Evolutionary conservation across 2,888 invertebrate genomes (phyloP).

Genomic region (Ctenicera cuprea): DNA sequence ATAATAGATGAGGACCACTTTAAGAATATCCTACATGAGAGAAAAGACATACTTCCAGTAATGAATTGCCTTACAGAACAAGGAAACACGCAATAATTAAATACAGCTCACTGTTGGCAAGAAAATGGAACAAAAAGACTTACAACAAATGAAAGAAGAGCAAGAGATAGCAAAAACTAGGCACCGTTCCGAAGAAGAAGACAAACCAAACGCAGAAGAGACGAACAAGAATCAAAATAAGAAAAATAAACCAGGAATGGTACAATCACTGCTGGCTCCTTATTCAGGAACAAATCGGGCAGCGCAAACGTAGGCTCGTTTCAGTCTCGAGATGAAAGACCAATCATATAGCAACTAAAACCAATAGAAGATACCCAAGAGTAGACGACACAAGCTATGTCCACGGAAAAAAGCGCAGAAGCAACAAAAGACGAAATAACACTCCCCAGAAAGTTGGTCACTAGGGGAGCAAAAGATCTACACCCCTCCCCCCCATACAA

Average conservation of each 20-base stretch:
- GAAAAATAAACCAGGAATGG: background rate
- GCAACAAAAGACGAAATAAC: conserved; percentile 15
- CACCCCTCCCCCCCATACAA: conserved; percentile 10
- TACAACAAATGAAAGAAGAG: background rate
- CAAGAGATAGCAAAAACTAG: background rate
- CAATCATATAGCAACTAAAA: conserved; percentile 3
- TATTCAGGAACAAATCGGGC: background rate
- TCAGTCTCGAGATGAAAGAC: background rate
- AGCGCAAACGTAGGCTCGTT: background rate
- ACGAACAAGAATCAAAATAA: background rate
- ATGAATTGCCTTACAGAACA: background rate
- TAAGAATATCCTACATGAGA: background rate
- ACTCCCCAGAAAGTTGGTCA: conserved; percentile 21
- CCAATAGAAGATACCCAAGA: background rate
- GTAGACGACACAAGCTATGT: background rate
- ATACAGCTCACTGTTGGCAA: background rate
- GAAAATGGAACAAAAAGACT: background rate
- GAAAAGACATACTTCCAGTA: conserved; percentile 2
- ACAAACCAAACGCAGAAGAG: conserved; percentile 2
- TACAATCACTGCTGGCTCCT: background rate
- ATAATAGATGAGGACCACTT: background rate
- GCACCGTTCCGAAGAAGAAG: background rate
- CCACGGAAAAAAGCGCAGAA: conserved; percentile 18
- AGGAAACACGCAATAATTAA: conserved; percentile 10
- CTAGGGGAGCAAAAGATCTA: conserved; percentile 15